phyloP scores from a whole-genome alignment of 2,797 vertebrate genomes.

The Phalloptychus januarius region DNA sequence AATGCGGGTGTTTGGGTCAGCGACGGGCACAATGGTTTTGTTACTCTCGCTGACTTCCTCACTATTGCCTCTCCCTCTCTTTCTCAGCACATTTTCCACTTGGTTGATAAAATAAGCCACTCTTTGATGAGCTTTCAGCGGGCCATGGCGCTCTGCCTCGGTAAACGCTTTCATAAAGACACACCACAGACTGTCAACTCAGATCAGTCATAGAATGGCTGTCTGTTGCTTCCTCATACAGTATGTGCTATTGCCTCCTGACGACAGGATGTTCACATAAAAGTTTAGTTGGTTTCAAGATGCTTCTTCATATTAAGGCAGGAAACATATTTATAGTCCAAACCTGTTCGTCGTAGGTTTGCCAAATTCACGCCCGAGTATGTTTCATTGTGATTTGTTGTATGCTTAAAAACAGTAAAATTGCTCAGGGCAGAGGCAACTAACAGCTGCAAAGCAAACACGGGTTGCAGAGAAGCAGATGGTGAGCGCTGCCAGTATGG shows the following conservation, averaged over 20 bases:
- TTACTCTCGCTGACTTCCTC: slow-evolving; percentile 75
- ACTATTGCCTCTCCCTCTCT: slow-evolving; percentile 65
- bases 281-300: slow-evolving; percentile 26
- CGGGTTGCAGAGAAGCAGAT: slow-evolving; percentile 26
- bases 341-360: slow-evolving; percentile 17
- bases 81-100: slow-evolving; percentile 83
- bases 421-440: slow-evolving; percentile 35
- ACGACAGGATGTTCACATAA: slow-evolving; percentile 23
- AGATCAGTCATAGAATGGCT: slow-evolving; percentile 67
- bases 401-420: slow-evolving; percentile 29
- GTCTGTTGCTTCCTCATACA: slow-evolving; percentile 29
- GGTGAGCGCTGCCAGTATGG: slow-evolving; percentile 6
- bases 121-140: slow-evolving; percentile 77
- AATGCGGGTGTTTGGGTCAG: slow-evolving; percentile 74
- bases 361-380: slow-evolving; percentile 28
- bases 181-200: slow-evolving; percentile 71
- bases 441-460: slow-evolving; percentile 40
- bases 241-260: slow-evolving; percentile 40
- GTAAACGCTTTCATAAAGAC: slow-evolving; percentile 74
- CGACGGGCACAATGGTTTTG: slow-evolving; percentile 70
- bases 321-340: slow-evolving; percentile 8
- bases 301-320: slow-evolving; percentile 24
- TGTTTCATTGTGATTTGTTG: slow-evolving; percentile 33
- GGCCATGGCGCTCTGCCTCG: slow-evolving; percentile 57
- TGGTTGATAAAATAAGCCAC: slow-evolving; percentile 78